Conservation (phyloP, 2,888 invertebrate genomes). For the Ormyrus labotus region DNA sequence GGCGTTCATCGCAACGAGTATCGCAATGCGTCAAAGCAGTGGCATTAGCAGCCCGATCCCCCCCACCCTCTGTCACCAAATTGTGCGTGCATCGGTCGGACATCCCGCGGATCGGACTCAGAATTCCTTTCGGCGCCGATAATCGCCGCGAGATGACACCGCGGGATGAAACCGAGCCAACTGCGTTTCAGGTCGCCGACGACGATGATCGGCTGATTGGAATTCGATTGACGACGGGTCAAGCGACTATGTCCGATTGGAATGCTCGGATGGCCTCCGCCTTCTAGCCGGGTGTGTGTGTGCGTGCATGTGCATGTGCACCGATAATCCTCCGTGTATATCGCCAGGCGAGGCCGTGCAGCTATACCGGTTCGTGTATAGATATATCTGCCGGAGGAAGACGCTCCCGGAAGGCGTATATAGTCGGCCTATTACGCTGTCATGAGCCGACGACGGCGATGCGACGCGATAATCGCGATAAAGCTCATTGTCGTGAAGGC, state of each 20-base stretch:
- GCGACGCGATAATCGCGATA: conserved; percentile 34
- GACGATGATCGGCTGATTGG: conserved; percentile 63
- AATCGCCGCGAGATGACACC: too few relatives aligned
- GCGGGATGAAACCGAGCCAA: too few relatives aligned
- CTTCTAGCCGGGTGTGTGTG: neutral
- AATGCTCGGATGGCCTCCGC: conserved; percentile 64
- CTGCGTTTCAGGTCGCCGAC: too few relatives aligned
- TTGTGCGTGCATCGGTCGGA: too few relatives aligned
- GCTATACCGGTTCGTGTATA: neutral
- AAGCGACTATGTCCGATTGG: conserved; percentile 69
- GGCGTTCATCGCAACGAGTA: too few relatives aligned
- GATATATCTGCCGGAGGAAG: conserved; percentile 5
- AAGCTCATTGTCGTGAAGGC: conserved; percentile 29
- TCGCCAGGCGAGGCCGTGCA: too few relatives aligned
- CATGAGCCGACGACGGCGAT: neutral
- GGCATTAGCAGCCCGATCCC: too few relatives aligned
- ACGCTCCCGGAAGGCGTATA: neutral
- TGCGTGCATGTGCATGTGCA: neutral
- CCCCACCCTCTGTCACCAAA: too few relatives aligned
- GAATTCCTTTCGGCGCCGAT: too few relatives aligned
- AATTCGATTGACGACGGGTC: conserved; percentile 68
- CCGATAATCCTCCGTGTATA: conserved; percentile 27
- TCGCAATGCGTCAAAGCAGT: too few relatives aligned
- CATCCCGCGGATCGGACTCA: too few relatives aligned
- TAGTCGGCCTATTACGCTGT: conserved; percentile 29